Evolutionary conservation across 2,113 vertebrate species (phyloP), one percentile per base, ranked within the genome.

Genomic region (Eurystomus gularis): DNA sequence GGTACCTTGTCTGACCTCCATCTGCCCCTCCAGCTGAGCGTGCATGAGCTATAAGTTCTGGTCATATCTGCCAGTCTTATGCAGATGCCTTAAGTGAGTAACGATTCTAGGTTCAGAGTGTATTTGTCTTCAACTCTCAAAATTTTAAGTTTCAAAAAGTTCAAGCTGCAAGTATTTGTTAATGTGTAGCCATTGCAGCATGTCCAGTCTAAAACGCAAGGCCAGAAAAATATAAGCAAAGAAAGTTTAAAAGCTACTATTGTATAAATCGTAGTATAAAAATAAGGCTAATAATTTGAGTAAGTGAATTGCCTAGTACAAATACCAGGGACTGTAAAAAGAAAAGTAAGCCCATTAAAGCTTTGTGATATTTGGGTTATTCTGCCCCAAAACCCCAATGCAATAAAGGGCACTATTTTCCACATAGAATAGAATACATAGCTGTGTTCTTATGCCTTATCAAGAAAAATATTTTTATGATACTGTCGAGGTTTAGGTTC

Each of bases 31-130:
- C 57, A 58, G 33, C 29, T 19, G 12, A 91, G 71, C 48, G 3
- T 1, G n/a, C 0, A 0, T 10, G 20, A 46, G 49, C 44, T 15
- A 2, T 11, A 46, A 61, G 39, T 8, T 61, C 64, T 89, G 69
- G 55, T 61, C 18, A 0, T 20, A 12, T 8, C 44, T 58, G 26
- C 55, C 31, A n/a, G 24, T 40, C 35, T 49, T 57, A 6, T 44
- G 58, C 5, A 13, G 49, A 70, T 42, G n/a, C 69, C 60, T 42
- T 9, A 55, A 9, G 26, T 25, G 29, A 81, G 19, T 12, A 48
- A 31, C 23, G 55, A 0, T 9, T 49, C 40, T 62, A 44, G 17
- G 20, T 11, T 70, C 37, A 64, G 19, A 75, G 11, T 3, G 1
- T 20, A 33, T 57, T 73, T 86, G 31, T 51, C 20, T 69, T 54